Conservation (phyloP, 2,797 vertebrate species). For the Enteromius argenteus region DNA sequence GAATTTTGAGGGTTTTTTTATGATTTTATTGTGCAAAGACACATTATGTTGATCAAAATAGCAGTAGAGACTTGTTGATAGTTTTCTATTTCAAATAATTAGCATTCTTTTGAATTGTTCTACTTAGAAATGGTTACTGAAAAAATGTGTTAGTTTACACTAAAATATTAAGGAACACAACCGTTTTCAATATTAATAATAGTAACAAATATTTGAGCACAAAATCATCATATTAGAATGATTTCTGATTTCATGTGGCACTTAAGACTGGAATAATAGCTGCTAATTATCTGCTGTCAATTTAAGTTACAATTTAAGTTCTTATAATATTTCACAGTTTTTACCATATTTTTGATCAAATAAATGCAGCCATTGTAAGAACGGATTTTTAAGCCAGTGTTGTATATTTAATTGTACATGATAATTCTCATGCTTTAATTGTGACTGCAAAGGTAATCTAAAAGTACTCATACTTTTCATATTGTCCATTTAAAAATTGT, state of each 20-base stretch:
- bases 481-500: neutral
- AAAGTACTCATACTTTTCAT: neutral
- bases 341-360: neutral
- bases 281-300: neutral
- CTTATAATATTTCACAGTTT: neutral
- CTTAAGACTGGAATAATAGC: neutral
- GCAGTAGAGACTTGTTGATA: neutral
- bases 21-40: neutral
- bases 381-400: neutral
- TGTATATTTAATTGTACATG: neutral
- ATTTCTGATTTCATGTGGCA: neutral
- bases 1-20: neutral
- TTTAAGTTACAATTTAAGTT: neutral
- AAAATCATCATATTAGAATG: neutral
- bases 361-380: neutral
- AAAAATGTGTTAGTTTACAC: neutral
- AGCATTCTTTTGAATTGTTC: neutral
- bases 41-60: neutral
- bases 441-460: no score
- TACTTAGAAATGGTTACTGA: neutral
- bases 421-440: neutral
- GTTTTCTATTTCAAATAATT: neutral
- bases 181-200: neutral
- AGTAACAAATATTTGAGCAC: neutral
- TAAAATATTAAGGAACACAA: neutral